These are phyloP conservation scores for Rutilus rutilus DNA, from an alignment of 2,113 vertebrate species.

Conservation along the genomic window DNA sequence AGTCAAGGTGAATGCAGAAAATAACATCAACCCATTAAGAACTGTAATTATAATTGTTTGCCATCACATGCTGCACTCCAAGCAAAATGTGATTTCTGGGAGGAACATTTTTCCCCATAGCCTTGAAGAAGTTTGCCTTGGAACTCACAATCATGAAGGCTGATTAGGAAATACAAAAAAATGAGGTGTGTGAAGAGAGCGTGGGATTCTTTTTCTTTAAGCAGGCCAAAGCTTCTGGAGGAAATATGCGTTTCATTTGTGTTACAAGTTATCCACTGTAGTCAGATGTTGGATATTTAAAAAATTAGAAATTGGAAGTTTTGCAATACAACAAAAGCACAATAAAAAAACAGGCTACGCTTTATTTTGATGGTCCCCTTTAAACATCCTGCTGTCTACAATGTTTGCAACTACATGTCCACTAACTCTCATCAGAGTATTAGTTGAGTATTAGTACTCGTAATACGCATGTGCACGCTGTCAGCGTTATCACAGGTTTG, in stretches of 20 bases:
- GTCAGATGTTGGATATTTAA: neutral
- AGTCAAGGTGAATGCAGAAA: conserved; percentile 3
- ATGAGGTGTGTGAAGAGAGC: neutral
- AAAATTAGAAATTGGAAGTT: neutral
- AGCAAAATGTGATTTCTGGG: neutral
- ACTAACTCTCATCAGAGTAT: too few relatives aligned
- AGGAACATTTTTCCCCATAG: conserved; percentile 50
- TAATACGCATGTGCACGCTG: too few relatives aligned
- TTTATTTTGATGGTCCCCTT: too few relatives aligned
- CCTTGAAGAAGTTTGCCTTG: conserved; percentile 36
- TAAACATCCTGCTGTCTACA: too few relatives aligned
- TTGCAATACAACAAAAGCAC: too few relatives aligned
- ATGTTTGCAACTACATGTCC: too few relatives aligned
- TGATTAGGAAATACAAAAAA: conserved; percentile 7
- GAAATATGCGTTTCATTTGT: neutral
- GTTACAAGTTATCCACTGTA: neutral
- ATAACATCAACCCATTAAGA: neutral
- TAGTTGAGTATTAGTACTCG: too few relatives aligned
- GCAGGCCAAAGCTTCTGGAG: neutral
- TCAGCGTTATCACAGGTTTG: too few relatives aligned
- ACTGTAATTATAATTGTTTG: conserved; percentile 22
- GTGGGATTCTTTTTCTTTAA: neutral
- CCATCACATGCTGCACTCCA: neutral
- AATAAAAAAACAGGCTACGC: too few relatives aligned
- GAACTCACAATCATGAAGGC: conserved; percentile 36